phyloP scores from a whole-genome alignment of 2,113 vertebrate genomes.

The Neomonachus schauinslandi region DNA sequence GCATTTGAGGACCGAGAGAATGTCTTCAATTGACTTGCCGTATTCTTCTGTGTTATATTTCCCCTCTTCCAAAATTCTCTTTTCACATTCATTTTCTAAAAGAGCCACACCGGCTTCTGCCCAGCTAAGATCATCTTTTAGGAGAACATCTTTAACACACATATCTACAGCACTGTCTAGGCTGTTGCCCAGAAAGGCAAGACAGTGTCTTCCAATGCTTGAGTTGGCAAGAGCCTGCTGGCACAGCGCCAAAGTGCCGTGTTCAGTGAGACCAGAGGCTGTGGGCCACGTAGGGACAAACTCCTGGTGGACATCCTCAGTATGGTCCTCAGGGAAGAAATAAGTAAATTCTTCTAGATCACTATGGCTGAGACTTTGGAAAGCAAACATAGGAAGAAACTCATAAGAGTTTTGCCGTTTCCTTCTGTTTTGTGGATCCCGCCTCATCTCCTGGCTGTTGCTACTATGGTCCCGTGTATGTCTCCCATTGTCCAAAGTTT shows the following conservation, averaged over 20 bases:
- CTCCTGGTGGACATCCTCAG: conserved; percentile 76
- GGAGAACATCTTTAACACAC: conserved; percentile 91
- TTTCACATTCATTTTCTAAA: conserved; percentile 96
- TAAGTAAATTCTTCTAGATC: conserved; percentile 89
- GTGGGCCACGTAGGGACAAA: conserved; percentile 90
- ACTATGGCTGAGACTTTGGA: conserved; percentile 88
- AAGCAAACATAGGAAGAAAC: conserved; percentile 75
- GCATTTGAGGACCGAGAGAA: conserved; percentile 87
- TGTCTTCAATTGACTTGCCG: conserved; percentile 76
- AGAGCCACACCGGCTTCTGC: conserved; percentile 89
- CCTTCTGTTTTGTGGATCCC: conserved; percentile 51
- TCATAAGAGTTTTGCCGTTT: conserved; percentile 83
- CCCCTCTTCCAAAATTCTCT: conserved; percentile 88
- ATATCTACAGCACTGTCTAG: conserved; percentile 83
- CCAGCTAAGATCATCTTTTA: conserved; percentile 93
- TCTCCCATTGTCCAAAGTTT: conserved; percentile 20
- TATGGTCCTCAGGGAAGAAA: conserved; percentile 94
- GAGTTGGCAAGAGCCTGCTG: conserved; percentile 88
- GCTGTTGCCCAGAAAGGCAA: conserved; percentile 82
- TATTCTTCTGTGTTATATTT: conserved; percentile 64
- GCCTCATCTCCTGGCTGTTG: neutral
- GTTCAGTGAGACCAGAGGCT: conserved; percentile 89
- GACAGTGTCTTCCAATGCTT: conserved; percentile 86
- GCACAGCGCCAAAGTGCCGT: conserved; percentile 84
- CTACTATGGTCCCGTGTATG: neutral